Evolutionary conservation across 2,113 vertebrate species (phyloP).

Genomic region (Tetraodon nigroviridis): DNA sequence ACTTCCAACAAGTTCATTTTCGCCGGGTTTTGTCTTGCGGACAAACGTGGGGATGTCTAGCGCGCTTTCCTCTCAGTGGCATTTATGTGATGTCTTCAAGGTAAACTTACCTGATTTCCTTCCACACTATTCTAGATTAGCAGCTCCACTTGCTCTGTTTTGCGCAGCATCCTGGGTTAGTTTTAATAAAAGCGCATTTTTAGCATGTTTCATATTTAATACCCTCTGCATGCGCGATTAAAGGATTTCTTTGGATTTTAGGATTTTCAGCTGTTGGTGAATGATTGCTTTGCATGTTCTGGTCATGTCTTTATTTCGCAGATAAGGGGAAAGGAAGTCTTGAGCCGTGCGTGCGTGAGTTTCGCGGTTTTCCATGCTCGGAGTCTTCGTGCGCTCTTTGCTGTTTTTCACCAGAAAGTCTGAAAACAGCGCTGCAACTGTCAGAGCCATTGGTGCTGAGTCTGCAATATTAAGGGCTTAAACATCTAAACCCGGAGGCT

Average conservation of each 20-base stretch:
- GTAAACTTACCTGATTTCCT: slow-evolving; percentile 82
- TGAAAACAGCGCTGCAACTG: slow-evolving; percentile 50
- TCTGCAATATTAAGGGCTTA: slow-evolving; percentile 50
- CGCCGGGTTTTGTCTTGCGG: slow-evolving; percentile 91
- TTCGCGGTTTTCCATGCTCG: slow-evolving; percentile 35
- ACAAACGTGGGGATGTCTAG: slow-evolving; percentile 94
- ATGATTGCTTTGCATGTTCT: slow-evolving; percentile 24
- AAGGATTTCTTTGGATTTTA: not conserved
- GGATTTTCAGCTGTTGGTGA: slow-evolving; percentile 1
- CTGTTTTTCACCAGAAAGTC: slow-evolving; percentile 52
- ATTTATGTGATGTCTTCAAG: slow-evolving; percentile 98
- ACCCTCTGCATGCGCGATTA: not conserved
- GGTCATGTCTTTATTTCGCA: not conserved
- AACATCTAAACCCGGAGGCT: slow-evolving; percentile 40
- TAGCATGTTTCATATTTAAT: slow-evolving; percentile 8
- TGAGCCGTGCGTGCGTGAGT: slow-evolving; percentile 42
- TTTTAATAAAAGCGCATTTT: slow-evolving; percentile 24
- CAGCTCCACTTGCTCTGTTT: slow-evolving; percentile 62
- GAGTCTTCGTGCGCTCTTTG: slow-evolving; percentile 28
- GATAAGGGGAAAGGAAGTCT: slow-evolving; percentile 1
- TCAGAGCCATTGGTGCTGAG: slow-evolving; percentile 62
- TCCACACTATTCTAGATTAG: slow-evolving; percentile 76
- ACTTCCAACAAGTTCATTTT: slow-evolving; percentile 97
- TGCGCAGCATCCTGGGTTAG: slow-evolving; percentile 51
- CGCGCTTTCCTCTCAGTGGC: slow-evolving; percentile 94